These are phyloP conservation scores for Lytechinus pictus DNA, from an alignment of 35 echinoderm and acorn worm species.

Conservation along the genomic window DNA sequence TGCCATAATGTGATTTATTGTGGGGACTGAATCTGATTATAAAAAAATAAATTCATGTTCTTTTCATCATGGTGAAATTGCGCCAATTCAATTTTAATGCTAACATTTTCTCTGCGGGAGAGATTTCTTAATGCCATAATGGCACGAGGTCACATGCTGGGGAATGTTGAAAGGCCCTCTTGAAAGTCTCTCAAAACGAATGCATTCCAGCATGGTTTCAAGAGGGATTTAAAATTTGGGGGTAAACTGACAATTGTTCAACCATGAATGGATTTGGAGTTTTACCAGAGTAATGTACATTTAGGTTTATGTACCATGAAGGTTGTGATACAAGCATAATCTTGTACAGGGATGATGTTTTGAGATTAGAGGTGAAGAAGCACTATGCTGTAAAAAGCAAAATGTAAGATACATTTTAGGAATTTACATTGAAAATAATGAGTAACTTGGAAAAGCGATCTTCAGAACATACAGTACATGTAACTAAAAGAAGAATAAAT, in stretches of 20 bases:
- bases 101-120: neutral
- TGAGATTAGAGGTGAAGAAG: neutral
- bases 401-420: neutral
- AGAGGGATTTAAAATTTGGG: neutral
- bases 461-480: no score
- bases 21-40: neutral
- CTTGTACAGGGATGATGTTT: neutral
- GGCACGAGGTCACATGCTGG: slow-evolving; percentile 7
- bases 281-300: neutral
- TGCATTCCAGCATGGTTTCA: neutral
- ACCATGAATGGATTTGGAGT: neutral
- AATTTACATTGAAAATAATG: no score
- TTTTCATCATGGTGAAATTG: neutral
- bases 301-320: neutral
- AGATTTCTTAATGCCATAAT: neutral
- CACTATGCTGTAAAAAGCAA: neutral
- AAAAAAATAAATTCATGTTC: neutral
- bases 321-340: neutral
- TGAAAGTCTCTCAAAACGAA: neutral
- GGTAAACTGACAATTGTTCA: slow-evolving; percentile 10
- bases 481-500: neutral
- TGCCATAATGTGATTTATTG: neutral
- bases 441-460: no score
- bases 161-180: slow-evolving; percentile 9
- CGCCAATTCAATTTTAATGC: neutral